Base-by-base conservation (phyloP, 1,140 invertebrate genomes). In the Drosophila saltans region DNA sequence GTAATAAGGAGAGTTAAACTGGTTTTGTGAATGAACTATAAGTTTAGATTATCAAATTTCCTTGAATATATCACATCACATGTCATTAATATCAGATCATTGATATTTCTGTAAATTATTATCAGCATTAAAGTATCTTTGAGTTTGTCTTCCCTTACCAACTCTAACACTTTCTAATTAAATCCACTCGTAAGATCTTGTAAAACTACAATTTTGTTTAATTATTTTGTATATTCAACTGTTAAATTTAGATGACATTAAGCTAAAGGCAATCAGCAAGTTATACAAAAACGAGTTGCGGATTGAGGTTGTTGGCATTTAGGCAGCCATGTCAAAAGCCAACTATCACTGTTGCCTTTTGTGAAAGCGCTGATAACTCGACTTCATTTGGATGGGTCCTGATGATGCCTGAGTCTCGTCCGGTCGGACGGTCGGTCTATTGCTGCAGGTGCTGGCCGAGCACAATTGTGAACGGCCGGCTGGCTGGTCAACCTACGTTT, bases 291-390 rank as follows among this genome's bases (percentile, higher is more conserved):
- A 7, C 21, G 16, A 24, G 21, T 9, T 2, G 45, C 21, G 21
- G 21, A 9, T 21, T 24, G 10, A 52, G 62, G 24, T 55, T 48
- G 48, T 26, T 40, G 40, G 24, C 39, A 36, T 6, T 43, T n/a
- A 3, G 16, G 41, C 3, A 11, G 7, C 16, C 30, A 36, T 36
- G 40, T 52, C 26, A 45, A 30, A 41, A 40, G 62, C 28, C 10
- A 65, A 28, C 24, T 52, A 45, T 52, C 41, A 65, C 40, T 65
- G 41, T 65, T 65, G 41, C 48, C 48, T 65, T 65, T 65, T 65
- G 62, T 65, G 28, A 28, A 43, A 59, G 57, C 36, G 33, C 57
- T 59, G 57, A 59, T 59, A 59, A 55, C 45, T 65, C 62, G 62
- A 45, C 45, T 65, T 65, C 45, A 48, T 45, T 52, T 45, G 16